phyloP scores from a whole-genome alignment of 2,888 invertebrate genomes.

The Cyclophora albipunctata region DNA sequence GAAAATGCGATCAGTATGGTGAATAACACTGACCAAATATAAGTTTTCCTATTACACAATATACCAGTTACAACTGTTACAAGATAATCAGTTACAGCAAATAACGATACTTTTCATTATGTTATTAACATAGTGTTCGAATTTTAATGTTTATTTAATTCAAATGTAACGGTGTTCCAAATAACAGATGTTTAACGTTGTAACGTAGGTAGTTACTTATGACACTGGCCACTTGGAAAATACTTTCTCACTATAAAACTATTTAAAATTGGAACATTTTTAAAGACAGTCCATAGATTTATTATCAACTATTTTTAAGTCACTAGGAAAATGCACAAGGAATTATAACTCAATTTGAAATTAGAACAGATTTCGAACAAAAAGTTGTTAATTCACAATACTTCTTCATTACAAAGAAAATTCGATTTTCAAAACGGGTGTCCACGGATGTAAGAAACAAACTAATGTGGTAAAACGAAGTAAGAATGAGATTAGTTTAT shows the following conservation, averaged over 20 bases:
- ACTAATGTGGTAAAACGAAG: slow-evolving; percentile 45
- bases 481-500: slow-evolving; percentile 63
- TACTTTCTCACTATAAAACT: not conserved
- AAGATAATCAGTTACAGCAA: slow-evolving; percentile 20
- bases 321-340: too few species aligned
- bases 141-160: slow-evolving; percentile 15
- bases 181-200: slow-evolving; percentile 21
- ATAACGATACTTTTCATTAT: slow-evolving; percentile 15
- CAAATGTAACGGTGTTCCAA: slow-evolving; percentile 12
- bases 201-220: slow-evolving; percentile 23
- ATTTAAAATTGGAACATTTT: too few species aligned
- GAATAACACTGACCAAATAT: slow-evolving; percentile 28
- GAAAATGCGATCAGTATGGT: slow-evolving; percentile 39
- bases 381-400: not conserved
- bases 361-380: not conserved
- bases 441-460: slow-evolving; percentile 46
- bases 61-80: slow-evolving; percentile 6
- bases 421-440: slow-evolving; percentile 14
- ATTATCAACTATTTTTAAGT: too few species aligned
- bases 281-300: too few species aligned
- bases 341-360: too few species aligned
- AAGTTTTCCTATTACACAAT: slow-evolving; percentile 1
- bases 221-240: slow-evolving; percentile 19
- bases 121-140: slow-evolving; percentile 17
- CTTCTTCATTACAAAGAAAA: slow-evolving; percentile 1